phyloP scores from a whole-genome alignment of 1,140 invertebrate genomes.

The Drosophila sp. region DNA sequence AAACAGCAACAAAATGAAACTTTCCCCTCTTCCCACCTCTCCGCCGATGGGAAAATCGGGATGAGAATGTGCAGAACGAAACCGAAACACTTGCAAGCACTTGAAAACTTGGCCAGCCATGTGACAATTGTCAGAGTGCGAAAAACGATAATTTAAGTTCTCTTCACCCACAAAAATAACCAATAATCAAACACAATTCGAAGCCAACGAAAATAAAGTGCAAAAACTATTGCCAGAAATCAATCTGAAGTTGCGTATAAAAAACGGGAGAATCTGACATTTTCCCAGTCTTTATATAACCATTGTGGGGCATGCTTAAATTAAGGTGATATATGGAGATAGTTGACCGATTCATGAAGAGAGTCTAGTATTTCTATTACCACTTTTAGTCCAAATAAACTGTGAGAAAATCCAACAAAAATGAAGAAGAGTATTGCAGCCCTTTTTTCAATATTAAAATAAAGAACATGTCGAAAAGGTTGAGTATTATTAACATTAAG shows the following conservation, averaged over 20 bases:
- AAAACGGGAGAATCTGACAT: background rate
- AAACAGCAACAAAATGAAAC: slow-evolving; percentile 5
- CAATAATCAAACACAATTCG: slow-evolving; percentile 1
- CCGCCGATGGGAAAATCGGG: background rate
- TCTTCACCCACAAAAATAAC: slow-evolving; percentile 5
- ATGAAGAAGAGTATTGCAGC: too few species aligned
- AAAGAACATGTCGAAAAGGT: too few species aligned
- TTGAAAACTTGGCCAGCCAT: slow-evolving; percentile 38
- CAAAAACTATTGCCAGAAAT: slow-evolving; percentile 1
- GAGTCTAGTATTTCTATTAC: too few species aligned
- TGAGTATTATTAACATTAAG: too few species aligned
- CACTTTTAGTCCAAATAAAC: too few species aligned
- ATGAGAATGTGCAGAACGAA: background rate
- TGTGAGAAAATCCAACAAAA: too few species aligned
- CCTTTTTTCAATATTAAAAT: too few species aligned
- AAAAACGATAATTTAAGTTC: slow-evolving; percentile 67
- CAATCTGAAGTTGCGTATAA: slow-evolving; percentile 32
- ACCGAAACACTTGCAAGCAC: background rate
- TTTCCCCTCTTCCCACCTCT: background rate
- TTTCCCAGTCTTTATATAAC: too few species aligned
- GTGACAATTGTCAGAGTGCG: slow-evolving; percentile 68
- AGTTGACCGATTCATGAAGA: too few species aligned
- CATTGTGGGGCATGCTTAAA: too few species aligned
- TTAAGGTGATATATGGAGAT: too few species aligned
- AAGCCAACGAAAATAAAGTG: background rate